phyloP scores from a whole-genome alignment of 2,797 vertebrate species.

The Chiroxiphia lanceolata region DNA sequence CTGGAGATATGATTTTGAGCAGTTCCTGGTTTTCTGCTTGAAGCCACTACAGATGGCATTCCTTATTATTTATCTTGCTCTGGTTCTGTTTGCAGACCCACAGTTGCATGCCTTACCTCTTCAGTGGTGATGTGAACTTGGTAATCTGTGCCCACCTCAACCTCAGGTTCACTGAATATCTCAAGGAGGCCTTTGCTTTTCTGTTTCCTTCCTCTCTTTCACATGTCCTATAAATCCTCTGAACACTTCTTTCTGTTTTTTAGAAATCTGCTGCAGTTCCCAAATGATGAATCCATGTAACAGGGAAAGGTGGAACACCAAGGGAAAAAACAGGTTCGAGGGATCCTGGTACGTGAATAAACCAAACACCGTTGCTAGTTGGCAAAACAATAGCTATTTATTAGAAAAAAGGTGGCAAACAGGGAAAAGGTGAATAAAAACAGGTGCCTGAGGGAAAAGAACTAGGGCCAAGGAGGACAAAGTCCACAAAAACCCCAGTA shows the following conservation, averaged over 20 bases:
- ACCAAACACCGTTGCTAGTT: no score
- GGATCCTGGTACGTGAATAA: no score
- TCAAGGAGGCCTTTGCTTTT: not conserved
- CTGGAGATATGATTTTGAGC: not conserved
- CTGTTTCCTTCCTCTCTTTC: not conserved
- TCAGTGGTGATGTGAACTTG: rapidly evolving
- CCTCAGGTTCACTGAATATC: not conserved
- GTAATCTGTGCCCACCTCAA: not conserved
- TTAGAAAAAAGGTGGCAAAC: no score
- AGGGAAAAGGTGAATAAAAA: no score
- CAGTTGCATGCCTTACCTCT: rapidly evolving
- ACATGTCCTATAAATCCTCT: not conserved
- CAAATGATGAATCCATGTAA: not conserved
- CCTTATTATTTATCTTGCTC: not conserved
- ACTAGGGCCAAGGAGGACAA: no score
- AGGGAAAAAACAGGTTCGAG: no score
- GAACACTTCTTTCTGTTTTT: not conserved
- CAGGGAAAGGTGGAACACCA: no score
- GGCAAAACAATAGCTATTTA: no score
- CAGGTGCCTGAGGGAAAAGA: no score
- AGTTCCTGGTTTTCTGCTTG: not conserved
- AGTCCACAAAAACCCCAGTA: no score
- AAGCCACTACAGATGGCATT: not conserved
- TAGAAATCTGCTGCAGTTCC: not conserved
- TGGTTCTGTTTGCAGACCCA: not conserved